Conservation (phyloP, 2,113 vertebrate genomes). For the Tetrao urogallus region DNA sequence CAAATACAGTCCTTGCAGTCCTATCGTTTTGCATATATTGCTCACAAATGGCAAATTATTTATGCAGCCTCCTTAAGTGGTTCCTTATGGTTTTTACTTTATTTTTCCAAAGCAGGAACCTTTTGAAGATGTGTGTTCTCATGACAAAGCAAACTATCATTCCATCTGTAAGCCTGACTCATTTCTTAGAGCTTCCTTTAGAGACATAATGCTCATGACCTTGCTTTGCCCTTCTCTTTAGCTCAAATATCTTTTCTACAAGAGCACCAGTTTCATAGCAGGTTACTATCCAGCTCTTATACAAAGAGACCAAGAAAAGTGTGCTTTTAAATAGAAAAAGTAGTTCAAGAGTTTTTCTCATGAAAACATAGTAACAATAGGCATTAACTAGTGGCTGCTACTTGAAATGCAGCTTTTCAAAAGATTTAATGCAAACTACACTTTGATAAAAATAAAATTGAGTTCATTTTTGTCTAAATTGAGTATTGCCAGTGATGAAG, state of each 20-base stretch:
- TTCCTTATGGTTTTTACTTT: slow-evolving; percentile 71
- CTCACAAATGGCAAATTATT: slow-evolving; percentile 78
- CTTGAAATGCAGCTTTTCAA: neutral
- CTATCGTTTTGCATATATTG: slow-evolving; percentile 73
- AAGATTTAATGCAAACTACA: neutral
- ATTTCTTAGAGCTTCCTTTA: slow-evolving; percentile 10
- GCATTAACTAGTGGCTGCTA: neutral
- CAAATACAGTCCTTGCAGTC: slow-evolving; percentile 71
- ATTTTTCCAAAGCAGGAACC: slow-evolving; percentile 70
- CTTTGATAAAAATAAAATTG: neutral
- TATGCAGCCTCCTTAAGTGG: slow-evolving; percentile 70
- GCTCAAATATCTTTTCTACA: slow-evolving; percentile 7
- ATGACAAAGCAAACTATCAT: slow-evolving; percentile 52
- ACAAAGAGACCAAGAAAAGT: neutral
- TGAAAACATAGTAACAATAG: neutral
- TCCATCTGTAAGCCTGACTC: slow-evolving; percentile 41
- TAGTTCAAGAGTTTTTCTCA: neutral
- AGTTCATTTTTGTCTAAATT: neutral
- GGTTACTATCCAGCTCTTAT: neutral
- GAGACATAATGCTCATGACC: neutral
- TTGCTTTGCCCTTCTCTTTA: slow-evolving; percentile 33
- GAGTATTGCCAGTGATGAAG: neutral
- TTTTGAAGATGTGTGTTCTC: slow-evolving; percentile 65
- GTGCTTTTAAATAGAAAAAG: neutral
- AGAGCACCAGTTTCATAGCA: neutral